Evolutionary conservation across 2,113 vertebrate genomes (phyloP), one percentile per base, ranked within the genome.

Genomic region (Ceyx cyanopectus): DNA sequence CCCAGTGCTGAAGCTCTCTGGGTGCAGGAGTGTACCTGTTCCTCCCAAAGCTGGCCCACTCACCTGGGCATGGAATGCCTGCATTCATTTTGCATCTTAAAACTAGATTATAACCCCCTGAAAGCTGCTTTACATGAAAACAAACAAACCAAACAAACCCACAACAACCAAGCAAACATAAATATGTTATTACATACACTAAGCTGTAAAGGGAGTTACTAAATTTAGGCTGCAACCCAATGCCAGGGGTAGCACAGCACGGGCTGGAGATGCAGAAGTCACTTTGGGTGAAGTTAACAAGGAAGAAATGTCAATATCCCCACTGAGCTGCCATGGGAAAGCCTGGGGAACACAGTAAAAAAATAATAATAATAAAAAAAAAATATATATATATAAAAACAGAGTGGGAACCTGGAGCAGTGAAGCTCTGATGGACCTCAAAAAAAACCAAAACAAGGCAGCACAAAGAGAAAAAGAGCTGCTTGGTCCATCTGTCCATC

Each of bases 151-250:
- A 50, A 50, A 23, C 19, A 50, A 50, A 23, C 22, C 48, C 48
- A 37, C 37, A 37, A 37, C 37, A 37, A 37, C 37, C 37, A 37
- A 37, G 37, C 37, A 10, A 50, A 11, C 20, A 50, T 8, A 29
- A n/a, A 40, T 37, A 41, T 74, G 68, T 4, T 76, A 93, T 88
- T 26, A 61, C 58, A 73, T 30, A 27, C 17, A 14, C 54, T 60
- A 85, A 91, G 94, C 92, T 90, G 65, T 45, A 48, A 93, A 81
- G 79, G 54, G 53, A 58, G 73, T 83, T 94, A 81, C 94, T 97
- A 96, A 94, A 90, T 90, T 90, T 94, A 95, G 92, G 89, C 54
- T 0, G 74, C 58, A 94, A 96, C 60, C 66, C 92, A 92, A 93
- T 63, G 77, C 95, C 14, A 30, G 63, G 0, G 1, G 57, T 20